Evolutionary conservation across 2,113 vertebrate species (phyloP), one percentile per base, ranked within the genome.

Genomic region (Strix aluco): DNA sequence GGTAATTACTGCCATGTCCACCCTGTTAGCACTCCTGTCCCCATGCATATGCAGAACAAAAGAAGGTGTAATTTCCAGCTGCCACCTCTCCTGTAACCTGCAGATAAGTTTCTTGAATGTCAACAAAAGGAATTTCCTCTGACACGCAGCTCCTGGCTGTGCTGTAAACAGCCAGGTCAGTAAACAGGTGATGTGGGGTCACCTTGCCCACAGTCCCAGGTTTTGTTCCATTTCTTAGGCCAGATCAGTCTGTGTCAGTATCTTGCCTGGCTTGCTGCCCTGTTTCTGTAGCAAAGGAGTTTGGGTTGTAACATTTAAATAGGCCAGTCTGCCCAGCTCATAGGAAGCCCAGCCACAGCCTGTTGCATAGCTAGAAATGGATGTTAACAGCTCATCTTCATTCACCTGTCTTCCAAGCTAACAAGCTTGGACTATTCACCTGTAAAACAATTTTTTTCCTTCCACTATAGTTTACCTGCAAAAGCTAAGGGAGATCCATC

Each of bases 121-220:
- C 29, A 6, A 20, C 32, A 32, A 21, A 63, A 70, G 36, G 20
- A 42, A 61, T 40, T 73, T 72, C 22, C 17, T 54, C 38, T 0
- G 2, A 15, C 10, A 13, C 10, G 8, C 44, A 14, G n/a, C 54
- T 67, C 14, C 81, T 63, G 62, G 62, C 71, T 0, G 0, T 59
- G 46, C 32, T 36, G 25, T 42, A 42, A 42, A 42, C 40, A 42
- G 20, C 13, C 46, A 10, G 72, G 38, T 52, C 78, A 67, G 27
- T 36, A 15, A 61, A 32, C 0, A 26, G 30, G 46, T 55, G 6
- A 4, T 2, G 18, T 57, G 54, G 54, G 34, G 55, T 23, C 14
- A 55, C 32, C 19, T 46, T 62, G 62, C 29, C 29, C 55, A 26
- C 26, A 15, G 0, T 27, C 52, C 57, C 22, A 46, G 47, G 25